Evolutionary conservation across 2,888 invertebrate species (phyloP).

Genomic region (Leptarthrus brevirostris): DNA sequence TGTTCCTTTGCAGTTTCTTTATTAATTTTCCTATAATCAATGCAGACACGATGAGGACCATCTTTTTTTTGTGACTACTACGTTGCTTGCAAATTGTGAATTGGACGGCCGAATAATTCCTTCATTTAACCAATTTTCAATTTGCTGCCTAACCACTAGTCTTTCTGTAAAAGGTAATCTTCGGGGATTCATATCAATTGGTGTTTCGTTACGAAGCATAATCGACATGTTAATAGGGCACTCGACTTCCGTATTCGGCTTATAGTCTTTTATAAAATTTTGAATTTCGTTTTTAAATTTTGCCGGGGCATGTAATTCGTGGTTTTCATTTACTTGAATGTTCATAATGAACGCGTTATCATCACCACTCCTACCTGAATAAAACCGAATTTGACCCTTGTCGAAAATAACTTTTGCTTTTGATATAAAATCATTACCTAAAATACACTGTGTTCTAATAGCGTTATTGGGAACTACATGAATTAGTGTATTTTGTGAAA

Average conservation of each 20-base stretch:
- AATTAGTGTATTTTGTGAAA: not conserved
- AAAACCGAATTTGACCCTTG: not conserved
- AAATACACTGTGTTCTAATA: not conserved
- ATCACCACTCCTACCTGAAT: not conserved
- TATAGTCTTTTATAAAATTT: not conserved
- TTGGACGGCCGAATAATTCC: slow-evolving; percentile 2
- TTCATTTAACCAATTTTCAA: not conserved
- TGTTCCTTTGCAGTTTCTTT: not conserved
- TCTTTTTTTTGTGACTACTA: slow-evolving; percentile 14
- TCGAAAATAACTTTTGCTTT: not conserved
- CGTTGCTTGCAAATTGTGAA: slow-evolving; percentile 4
- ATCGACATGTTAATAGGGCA: slow-evolving; percentile 54
- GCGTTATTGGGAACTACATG: slow-evolving; percentile 9
- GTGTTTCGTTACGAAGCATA: slow-evolving; percentile 45
- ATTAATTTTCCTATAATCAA: not conserved
- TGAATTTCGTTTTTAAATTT: not conserved
- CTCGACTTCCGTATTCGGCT: not conserved
- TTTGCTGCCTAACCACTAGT: not conserved
- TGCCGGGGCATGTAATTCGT: not conserved
- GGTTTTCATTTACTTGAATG: not conserved
- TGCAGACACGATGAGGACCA: not conserved
- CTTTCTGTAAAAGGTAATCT: not conserved
- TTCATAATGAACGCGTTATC: slow-evolving; percentile 17
- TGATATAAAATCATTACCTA: slow-evolving; percentile 4
- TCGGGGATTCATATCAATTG: not conserved